phyloP scores from a whole-genome alignment of 1,140 invertebrate genomes.

The Drosophila sp. region DNA sequence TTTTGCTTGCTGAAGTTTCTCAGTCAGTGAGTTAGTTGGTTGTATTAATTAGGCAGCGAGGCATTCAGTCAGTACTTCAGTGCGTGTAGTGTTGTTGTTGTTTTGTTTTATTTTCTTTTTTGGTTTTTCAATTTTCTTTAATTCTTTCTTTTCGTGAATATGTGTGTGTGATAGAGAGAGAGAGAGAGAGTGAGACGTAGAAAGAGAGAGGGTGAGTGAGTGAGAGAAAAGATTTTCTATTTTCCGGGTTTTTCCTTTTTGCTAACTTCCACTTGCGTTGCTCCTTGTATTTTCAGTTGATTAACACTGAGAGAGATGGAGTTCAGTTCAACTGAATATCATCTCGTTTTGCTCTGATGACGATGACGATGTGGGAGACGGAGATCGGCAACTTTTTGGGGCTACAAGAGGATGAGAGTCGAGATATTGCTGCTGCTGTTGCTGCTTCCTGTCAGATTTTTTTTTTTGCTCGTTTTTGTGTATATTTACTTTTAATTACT shows the following conservation, averaged over 20 bases:
- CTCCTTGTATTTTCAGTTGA: not conserved
- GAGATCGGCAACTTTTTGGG: not conserved
- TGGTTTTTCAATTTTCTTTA: slow-evolving; percentile 10
- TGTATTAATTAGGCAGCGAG: slow-evolving; percentile 69
- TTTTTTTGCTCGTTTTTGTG: slow-evolving; percentile 23
- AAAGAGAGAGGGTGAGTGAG: not conserved
- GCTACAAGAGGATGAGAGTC: not conserved
- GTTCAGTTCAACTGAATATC: not conserved
- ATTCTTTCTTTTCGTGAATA: not conserved
- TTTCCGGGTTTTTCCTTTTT: slow-evolving; percentile 11
- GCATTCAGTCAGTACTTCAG: slow-evolving; percentile 80
- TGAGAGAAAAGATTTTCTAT: slow-evolving; percentile 11
- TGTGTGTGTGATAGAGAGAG: not conserved
- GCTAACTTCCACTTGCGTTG: slow-evolving; percentile 1
- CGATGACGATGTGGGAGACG: not conserved
- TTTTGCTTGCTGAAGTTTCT: slow-evolving; percentile 56
- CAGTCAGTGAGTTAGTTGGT: slow-evolving; percentile 79
- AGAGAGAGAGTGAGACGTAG: no score
- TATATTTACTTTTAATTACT: slow-evolving; percentile 68
- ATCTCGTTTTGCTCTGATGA: not conserved
- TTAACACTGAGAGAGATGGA: not conserved
- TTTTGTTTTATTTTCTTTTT: not conserved
- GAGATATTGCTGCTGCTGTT: not conserved
- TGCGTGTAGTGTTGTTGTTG: slow-evolving; percentile 57
- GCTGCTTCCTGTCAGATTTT: slow-evolving; percentile 3